These are phyloP conservation scores for Dasyurus viverrinus DNA, from an alignment of 2,113 vertebrate genomes.

Conservation along the genomic window DNA sequence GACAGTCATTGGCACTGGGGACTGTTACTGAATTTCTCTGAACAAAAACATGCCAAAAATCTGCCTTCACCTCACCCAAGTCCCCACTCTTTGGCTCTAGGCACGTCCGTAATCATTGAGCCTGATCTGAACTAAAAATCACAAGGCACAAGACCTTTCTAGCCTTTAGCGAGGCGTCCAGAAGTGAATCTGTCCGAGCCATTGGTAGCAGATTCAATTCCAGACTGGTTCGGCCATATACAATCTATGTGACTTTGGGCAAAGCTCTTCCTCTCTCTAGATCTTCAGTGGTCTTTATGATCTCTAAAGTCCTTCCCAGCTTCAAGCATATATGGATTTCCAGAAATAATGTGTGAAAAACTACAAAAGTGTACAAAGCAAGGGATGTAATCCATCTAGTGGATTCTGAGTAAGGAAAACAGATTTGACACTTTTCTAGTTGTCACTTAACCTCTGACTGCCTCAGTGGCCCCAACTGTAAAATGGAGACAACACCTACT, in stretches of 20 bases:
- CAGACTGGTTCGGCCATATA: not conserved
- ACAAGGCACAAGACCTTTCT: not conserved
- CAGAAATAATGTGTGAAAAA: not conserved
- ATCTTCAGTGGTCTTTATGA: not conserved
- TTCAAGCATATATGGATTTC: slow-evolving; percentile 23
- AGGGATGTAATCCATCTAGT: not conserved
- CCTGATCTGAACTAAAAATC: slow-evolving; percentile 33
- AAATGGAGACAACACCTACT: not conserved
- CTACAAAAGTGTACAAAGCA: not conserved
- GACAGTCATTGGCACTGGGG: not conserved
- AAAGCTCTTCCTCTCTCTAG: not conserved
- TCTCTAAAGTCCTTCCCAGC: not conserved
- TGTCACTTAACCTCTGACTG: not conserved
- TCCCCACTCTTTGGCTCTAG: not conserved
- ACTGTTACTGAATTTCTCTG: not conserved
- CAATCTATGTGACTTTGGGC: not conserved
- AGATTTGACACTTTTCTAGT: not conserved
- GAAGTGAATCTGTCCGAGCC: not conserved
- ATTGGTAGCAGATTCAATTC: not conserved
- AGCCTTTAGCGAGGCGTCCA: not conserved
- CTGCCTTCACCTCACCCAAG: not conserved
- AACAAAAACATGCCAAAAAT: not conserved
- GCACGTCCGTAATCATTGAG: slow-evolving; percentile 5
- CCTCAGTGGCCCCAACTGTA: not conserved
- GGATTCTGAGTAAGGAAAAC: not conserved